A percentile compares a stretch with the other conserved stretches of the same genome.
These are phyloP conservation scores for Gallinago nigripennis DNA, from an alignment of 2,797 vertebrate genomes.

Conservation along the genomic window DNA sequence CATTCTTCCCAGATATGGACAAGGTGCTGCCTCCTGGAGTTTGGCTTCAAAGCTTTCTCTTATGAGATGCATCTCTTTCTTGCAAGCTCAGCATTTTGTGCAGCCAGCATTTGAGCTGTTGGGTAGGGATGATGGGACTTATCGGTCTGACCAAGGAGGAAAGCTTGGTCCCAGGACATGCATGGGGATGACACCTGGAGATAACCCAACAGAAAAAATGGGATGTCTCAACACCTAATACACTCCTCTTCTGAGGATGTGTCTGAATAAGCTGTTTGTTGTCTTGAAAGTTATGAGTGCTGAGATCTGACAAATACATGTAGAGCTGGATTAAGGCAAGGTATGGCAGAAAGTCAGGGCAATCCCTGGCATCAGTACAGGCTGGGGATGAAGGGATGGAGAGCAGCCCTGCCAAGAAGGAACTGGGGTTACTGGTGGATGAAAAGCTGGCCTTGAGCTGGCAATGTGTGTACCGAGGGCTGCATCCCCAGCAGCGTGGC, in stretches of 20 bases:
- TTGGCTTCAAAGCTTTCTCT: background rate
- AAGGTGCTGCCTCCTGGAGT: background rate
- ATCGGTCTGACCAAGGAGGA: too few species aligned
- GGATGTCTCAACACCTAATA: too few species aligned
- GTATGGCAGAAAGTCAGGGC: too few species aligned
- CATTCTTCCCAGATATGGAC: accelerated
- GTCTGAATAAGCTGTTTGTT: background rate
- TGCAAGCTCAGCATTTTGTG: background rate
- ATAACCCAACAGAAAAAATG: too few species aligned
- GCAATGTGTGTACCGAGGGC: background rate
- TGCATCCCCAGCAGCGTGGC: background rate
- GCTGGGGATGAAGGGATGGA: too few species aligned
- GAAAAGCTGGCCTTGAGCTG: background rate
- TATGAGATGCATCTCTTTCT: background rate
- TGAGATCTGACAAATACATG: background rate
- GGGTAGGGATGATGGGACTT: background rate
- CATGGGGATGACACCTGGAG: background rate
- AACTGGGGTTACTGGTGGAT: background rate
- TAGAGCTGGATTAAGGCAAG: background rate
- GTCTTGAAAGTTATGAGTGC: background rate
- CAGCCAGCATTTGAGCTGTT: background rate
- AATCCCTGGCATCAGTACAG: too few species aligned
- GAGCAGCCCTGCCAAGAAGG: background rate
- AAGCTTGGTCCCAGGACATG: background rate
- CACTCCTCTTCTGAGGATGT: background rate